phyloP scores from a whole-genome alignment of 1,140 invertebrate genomes.

The Drosophila leontia region DNA sequence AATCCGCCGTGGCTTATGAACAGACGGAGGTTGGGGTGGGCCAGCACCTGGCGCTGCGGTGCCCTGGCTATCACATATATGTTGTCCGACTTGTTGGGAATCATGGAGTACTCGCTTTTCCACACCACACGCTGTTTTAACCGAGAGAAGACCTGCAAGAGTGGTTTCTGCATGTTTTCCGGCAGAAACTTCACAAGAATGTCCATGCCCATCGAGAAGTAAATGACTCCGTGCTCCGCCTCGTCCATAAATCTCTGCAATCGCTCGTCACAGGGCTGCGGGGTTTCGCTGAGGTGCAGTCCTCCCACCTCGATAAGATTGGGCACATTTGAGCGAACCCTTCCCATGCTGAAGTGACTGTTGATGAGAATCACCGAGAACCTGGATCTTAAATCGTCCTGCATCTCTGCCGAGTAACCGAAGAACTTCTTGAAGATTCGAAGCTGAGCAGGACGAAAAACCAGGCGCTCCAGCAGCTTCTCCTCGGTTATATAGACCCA shows the following conservation, averaged over 20 bases:
- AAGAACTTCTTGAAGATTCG: slow-evolving; percentile 67
- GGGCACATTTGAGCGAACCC: slow-evolving; percentile 60
- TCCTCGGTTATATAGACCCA: slow-evolving; percentile 55
- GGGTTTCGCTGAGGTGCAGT: slow-evolving; percentile 85
- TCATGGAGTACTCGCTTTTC: slow-evolving; percentile 85
- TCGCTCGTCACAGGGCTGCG: slow-evolving; percentile 54
- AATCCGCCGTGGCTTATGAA: slow-evolving; percentile 56
- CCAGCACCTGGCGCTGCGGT: slow-evolving; percentile 85
- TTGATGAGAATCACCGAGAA: slow-evolving; percentile 66
- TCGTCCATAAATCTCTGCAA: slow-evolving; percentile 86
- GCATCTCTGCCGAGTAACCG: slow-evolving; percentile 13
- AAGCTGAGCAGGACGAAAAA: slow-evolving; percentile 62
- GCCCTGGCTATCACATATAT: slow-evolving; percentile 87
- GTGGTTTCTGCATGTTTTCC: slow-evolving; percentile 75
- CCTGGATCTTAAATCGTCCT: slow-evolving; percentile 25
- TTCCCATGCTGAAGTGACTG: slow-evolving; percentile 63
- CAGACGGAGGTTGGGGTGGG: slow-evolving; percentile 51
- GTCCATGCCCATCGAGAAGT: slow-evolving; percentile 88
- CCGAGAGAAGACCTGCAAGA: slow-evolving; percentile 28
- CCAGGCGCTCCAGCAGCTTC: slow-evolving; percentile 22
- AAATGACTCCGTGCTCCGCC: slow-evolving; percentile 87
- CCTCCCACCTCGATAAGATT: slow-evolving; percentile 85
- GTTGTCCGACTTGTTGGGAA: slow-evolving; percentile 85
- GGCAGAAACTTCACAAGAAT: slow-evolving; percentile 86
- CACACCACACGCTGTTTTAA: slow-evolving; percentile 85